phyloP scores from a whole-genome alignment of 2,113 vertebrate genomes.

The Sigmodon hispidus region DNA sequence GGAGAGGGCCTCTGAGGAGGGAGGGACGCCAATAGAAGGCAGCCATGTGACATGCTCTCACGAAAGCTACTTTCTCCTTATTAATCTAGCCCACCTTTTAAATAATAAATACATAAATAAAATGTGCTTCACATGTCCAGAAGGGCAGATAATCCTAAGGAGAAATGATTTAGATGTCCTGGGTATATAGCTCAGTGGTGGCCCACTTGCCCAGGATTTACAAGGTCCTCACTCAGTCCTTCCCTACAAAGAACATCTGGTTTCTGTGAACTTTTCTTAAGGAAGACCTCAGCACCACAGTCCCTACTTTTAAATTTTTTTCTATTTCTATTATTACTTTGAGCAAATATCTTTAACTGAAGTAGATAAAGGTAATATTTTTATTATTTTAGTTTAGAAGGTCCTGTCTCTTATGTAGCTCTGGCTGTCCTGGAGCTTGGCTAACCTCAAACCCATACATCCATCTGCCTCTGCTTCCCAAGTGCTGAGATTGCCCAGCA shows the following conservation, averaged over 20 bases:
- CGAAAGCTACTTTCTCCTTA: background rate
- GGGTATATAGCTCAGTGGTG: background rate
- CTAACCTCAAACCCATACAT: background rate
- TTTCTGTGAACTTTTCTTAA: constrained; percentile 10
- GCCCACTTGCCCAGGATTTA: background rate
- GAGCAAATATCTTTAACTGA: background rate
- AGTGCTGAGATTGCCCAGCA: background rate
- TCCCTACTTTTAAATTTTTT: background rate
- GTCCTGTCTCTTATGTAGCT: background rate
- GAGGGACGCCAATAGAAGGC: no score
- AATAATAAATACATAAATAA: background rate
- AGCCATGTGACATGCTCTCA: background rate
- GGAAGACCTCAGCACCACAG: background rate
- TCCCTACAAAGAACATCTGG: background rate
- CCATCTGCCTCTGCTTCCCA: background rate
- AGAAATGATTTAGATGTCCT: background rate
- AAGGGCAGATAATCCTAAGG: background rate
- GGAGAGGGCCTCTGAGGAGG: no score
- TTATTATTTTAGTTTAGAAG: background rate
- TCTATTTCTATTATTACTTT: background rate
- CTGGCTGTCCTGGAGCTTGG: background rate
- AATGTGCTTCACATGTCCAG: background rate
- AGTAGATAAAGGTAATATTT: background rate
- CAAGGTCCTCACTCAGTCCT: background rate
- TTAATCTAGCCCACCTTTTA: background rate